Evolutionary conservation across 2,797 vertebrate species (phyloP).

Genomic region (Epinephelus coioides): DNA sequence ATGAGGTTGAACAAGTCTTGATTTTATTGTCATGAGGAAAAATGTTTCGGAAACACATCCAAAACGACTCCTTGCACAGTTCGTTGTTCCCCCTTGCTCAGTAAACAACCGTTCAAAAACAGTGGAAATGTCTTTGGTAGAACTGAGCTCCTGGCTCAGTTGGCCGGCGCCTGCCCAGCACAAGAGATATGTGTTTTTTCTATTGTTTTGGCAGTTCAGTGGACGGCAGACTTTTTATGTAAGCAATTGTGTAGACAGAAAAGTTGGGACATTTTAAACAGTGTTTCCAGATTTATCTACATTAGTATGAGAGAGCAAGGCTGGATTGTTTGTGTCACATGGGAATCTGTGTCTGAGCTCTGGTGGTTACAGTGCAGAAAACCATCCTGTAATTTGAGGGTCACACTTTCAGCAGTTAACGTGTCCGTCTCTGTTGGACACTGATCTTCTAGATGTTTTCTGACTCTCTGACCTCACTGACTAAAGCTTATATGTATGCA

Average conservation of each 20-base stretch:
- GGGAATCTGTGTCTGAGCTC: conserved; percentile 28
- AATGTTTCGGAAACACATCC: background rate
- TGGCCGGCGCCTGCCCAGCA: background rate
- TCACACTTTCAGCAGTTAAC: conserved; percentile 19
- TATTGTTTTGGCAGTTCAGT: conserved; percentile 29
- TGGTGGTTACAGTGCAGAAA: conserved; percentile 28
- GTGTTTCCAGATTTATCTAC: conserved; percentile 29
- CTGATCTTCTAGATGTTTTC: conserved; percentile 18
- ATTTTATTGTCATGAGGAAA: conserved; percentile 2
- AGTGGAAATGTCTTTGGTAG: background rate
- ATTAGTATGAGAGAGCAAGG: background rate
- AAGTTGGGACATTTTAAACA: conserved; percentile 17
- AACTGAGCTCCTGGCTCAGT: conserved; percentile 11
- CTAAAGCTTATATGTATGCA: background rate
- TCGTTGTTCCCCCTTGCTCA: background rate
- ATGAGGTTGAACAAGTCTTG: background rate
- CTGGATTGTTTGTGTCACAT: conserved; percentile 20
- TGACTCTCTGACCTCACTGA: conserved; percentile 18
- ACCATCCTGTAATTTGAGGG: conserved; percentile 33
- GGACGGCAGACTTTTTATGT: conserved; percentile 6
- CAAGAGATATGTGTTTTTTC: conserved; percentile 14
- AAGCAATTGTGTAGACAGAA: conserved; percentile 13
- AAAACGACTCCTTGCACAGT: background rate
- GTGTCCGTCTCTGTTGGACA: conserved; percentile 25
- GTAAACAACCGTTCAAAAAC: conserved; percentile 17